Base-by-base conservation (phyloP, 2,113 vertebrate species). In the Beaufortia kweichowensis region DNA sequence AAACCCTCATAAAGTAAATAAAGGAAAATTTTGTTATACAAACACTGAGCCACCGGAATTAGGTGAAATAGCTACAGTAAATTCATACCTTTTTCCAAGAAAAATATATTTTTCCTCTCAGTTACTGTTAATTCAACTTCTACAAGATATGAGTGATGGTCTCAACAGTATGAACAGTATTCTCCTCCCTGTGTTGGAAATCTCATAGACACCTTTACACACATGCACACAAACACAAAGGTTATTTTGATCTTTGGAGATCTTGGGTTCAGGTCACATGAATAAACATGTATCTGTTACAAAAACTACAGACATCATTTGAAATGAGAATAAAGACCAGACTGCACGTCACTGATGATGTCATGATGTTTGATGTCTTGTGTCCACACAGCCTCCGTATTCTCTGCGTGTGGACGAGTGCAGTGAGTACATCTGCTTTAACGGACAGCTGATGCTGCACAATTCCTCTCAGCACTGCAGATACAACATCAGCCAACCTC, bases 391-490 rank as follows among this genome's bases (percentile, higher is more conserved):
- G 92, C 87, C 91, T 43, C 91, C 91, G 0, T 94, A 94, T 67
- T 95, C 96, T 11, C 91, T 94, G 84, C 93, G 95, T n/a, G 86
- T 96, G 2, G 95, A 98, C 76, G 94, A 93, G 79, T 98, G 97
- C 78, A 95, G 93, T 55, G 96, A 98, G 81, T 95, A 96, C 8
- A 92, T 98, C 72, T 98, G 97, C 85, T 90, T 98, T 83, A 93
- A 95, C 46, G 94, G 80, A 80, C 92, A 94, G 63, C 93, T 97
- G 92, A 92, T 94, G 82, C 87, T 98, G 35, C 96, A 96, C 88
- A 98, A 98, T 78, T 91, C 96, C 66, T 96, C 97, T 63, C 92
- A 91, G 35, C 94, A 95, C 88, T 99, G 97, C 82, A 94, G 93
- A 48, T 95, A 91, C 86, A 93, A 92, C 69, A 87, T 93, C 79